Conservation (phyloP, 2,888 invertebrate genomes). For the Polylopha cassiicola region DNA sequence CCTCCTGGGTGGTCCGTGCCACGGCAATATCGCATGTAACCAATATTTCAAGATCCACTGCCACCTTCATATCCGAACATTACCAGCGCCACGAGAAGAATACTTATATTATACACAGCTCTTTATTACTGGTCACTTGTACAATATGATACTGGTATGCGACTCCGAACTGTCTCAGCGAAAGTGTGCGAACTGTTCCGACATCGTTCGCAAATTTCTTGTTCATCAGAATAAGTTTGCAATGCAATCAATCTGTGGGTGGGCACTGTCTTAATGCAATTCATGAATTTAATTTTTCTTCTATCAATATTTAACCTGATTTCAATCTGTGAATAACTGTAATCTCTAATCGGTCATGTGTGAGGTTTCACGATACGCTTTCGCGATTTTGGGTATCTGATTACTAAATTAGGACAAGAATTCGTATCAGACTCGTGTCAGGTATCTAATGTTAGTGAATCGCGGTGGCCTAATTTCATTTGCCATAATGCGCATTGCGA, state of each 20-base stretch:
- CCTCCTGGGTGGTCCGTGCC: conserved; percentile 59
- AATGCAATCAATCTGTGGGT: conserved; percentile 55
- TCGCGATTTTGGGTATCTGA: conserved; percentile 9
- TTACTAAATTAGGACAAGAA: conserved; percentile 9
- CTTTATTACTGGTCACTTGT: conserved; percentile 36
- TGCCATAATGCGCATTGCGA: no score
- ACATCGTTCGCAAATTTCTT: conserved; percentile 58
- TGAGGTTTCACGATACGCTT: conserved; percentile 2
- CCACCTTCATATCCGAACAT: conserved; percentile 11
- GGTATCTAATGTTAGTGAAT: no score
- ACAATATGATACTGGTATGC: conserved; percentile 37
- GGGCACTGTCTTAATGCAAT: conserved; percentile 46
- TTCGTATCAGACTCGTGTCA: no score
- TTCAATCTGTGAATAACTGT: conserved; percentile 5
- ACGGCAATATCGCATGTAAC: conserved; percentile 44
- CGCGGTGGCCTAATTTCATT: no score
- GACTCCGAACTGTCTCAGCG: conserved; percentile 69
- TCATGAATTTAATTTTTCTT: conserved; percentile 29
- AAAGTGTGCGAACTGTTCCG: conserved; percentile 61
- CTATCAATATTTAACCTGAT: conserved; percentile 6
- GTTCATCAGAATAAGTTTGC: conserved; percentile 52
- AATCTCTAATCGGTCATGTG: conserved; percentile 14
- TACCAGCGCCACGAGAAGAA: conserved; percentile 10
- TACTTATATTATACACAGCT: conserved; percentile 26
- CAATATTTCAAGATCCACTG: conserved; percentile 44